Conservation (phyloP, 2,113 vertebrate species). For the Progne subis region DNA sequence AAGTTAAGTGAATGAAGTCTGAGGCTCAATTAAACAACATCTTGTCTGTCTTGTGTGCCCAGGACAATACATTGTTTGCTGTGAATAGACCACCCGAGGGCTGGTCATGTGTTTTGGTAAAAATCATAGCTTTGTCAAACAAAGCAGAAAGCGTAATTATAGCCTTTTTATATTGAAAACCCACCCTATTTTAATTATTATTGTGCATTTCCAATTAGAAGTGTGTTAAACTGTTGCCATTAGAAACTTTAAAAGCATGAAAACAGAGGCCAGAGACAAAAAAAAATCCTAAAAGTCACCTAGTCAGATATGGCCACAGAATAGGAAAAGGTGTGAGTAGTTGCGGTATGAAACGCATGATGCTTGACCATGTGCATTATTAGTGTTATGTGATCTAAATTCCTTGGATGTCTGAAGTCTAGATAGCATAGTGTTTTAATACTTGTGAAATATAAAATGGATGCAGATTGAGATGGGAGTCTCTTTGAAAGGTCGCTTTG, state of each 20-base stretch:
- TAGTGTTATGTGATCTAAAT: not conserved
- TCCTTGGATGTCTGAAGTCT: not conserved
- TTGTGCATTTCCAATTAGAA: conserved; percentile 24
- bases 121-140: conserved; percentile 59
- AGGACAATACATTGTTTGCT: conserved; percentile 61
- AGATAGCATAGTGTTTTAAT: not conserved
- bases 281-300: not conserved
- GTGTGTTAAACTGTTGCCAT: conserved; percentile 12
- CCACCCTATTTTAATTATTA: conserved; percentile 39
- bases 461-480: not conserved
- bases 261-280: not conserved
- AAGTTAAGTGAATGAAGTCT: conserved; percentile 46
- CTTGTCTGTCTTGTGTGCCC: conserved; percentile 38
- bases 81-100: conserved; percentile 63
- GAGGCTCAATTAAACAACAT: conserved; percentile 34
- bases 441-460: not conserved
- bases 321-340: not conserved
- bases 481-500: not conserved
- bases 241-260: conserved; percentile 1
- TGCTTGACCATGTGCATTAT: not conserved
- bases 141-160: conserved; percentile 55
- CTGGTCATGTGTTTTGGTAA: conserved; percentile 65
- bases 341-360: not conserved
- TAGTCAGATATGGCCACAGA: not conserved
- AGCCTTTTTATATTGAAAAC: conserved; percentile 25